phyloP scores from a whole-genome alignment of 2,113 vertebrate genomes.

The Oryzias curvinotus region DNA sequence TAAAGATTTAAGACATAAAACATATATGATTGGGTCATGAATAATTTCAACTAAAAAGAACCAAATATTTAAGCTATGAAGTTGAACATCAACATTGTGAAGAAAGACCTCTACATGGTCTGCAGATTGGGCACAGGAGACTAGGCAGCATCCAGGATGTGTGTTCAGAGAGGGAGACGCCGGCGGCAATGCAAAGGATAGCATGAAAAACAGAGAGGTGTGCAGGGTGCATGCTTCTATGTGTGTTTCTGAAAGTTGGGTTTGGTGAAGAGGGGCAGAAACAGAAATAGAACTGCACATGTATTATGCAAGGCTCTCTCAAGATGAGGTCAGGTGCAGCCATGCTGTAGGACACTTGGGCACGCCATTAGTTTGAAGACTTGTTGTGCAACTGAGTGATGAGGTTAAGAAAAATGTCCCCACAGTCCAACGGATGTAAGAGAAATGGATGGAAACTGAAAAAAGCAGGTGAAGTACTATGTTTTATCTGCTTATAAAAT shows the following conservation, averaged over 20 bases:
- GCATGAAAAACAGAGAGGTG: conserved; percentile 18
- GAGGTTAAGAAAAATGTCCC: neutral
- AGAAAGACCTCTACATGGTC: conserved; percentile 3
- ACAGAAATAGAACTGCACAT: conserved; percentile 66
- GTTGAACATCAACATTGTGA: neutral
- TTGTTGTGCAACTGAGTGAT: conserved; percentile 28
- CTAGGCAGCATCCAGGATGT: conserved; percentile 15
- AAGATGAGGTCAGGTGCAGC: conserved; percentile 53
- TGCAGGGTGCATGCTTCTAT: neutral
- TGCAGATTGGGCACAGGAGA: conserved; percentile 5
- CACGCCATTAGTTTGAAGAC: conserved; percentile 36
- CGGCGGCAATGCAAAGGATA: conserved; percentile 23
- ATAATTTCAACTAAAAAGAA: neutral
- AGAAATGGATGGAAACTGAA: neutral
- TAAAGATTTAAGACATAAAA: neutral
- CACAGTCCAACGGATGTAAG: neutral
- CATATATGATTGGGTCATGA: neutral
- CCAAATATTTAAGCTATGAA: neutral
- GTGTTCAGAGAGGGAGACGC: conserved; percentile 32
- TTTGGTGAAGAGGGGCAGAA: conserved; percentile 16
- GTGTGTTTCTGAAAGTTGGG: conserved; percentile 7
- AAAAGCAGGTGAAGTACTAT: neutral
- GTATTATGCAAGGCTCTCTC: conserved; percentile 62
- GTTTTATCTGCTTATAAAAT: conserved; percentile 26
- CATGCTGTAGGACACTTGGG: conserved; percentile 24